Evolutionary conservation across 1,140 invertebrate species (phyloP).

Genomic region (Bemisia tabaci): DNA sequence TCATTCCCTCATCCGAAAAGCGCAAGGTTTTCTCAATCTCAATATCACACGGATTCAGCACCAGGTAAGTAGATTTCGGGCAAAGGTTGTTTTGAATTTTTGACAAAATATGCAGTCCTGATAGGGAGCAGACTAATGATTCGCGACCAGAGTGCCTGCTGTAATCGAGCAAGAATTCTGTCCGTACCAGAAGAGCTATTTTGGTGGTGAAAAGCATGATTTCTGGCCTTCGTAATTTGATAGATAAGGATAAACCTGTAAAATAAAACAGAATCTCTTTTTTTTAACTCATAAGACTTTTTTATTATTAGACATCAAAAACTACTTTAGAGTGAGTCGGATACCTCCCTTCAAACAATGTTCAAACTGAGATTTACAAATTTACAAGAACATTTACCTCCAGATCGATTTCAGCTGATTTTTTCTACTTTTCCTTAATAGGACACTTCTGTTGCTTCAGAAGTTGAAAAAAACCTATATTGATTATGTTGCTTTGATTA

Average conservation of each 20-base stretch:
- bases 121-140: conserved; percentile 45
- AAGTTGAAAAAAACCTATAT: too few species aligned
- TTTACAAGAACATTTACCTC: too few species aligned
- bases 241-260: conserved; percentile 46
- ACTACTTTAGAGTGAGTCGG: conserved; percentile 15
- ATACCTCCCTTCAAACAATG: too few species aligned
- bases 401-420: too few species aligned
- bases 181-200: conserved; percentile 52
- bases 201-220: conserved; percentile 56
- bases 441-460: too few species aligned
- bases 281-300: too few species aligned
- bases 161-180: conserved; percentile 59
- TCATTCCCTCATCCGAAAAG: conserved; percentile 44
- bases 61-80: conserved; percentile 21
- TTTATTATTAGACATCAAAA: neutral
- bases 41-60: conserved; percentile 54
- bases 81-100: conserved; percentile 15
- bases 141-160: conserved; percentile 48
- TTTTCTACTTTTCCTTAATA: too few species aligned
- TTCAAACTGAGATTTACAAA: too few species aligned
- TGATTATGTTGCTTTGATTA: too few species aligned
- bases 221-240: conserved; percentile 60
- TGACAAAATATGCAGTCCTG: conserved; percentile 50
- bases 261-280: conserved; percentile 8
- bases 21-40: conserved; percentile 50